Conservation (phyloP, 2,888 invertebrate species). For the Sphinx pinastri region DNA sequence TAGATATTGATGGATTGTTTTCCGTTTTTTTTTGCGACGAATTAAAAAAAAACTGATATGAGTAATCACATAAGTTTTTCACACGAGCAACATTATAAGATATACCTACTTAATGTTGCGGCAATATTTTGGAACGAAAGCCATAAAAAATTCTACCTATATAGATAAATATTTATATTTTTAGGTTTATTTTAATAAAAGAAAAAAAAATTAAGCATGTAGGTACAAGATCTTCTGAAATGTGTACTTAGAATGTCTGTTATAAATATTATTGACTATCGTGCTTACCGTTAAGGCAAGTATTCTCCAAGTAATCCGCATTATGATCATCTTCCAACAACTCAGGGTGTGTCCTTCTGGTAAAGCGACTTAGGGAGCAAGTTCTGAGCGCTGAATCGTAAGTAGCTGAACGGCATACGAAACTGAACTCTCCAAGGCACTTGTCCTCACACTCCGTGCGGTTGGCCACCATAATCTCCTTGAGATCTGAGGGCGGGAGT, state of each 20-base stretch:
- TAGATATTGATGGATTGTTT: background rate
- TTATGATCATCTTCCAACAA: constrained; percentile 93
- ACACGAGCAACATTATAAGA: too few relatives aligned
- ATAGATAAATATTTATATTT: too few relatives aligned
- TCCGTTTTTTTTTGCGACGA: background rate
- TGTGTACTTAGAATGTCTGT: too few relatives aligned
- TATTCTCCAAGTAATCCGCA: constrained; percentile 95
- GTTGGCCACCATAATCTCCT: constrained; percentile 93
- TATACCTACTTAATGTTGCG: too few relatives aligned
- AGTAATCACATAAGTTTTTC: background rate
- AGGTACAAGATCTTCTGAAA: too few relatives aligned
- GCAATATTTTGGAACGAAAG: too few relatives aligned
- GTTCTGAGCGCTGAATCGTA: constrained; percentile 91
- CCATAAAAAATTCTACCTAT: too few relatives aligned
- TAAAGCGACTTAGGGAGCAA: constrained; percentile 92
- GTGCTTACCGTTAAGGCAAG: constrained; percentile 91
- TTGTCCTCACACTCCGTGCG: constrained; percentile 95
- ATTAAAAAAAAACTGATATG: background rate
- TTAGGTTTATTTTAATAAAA: too few relatives aligned
- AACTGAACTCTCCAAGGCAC: constrained; percentile 94
- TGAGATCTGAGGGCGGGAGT: constrained; percentile 90
- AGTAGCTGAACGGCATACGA: constrained; percentile 94
- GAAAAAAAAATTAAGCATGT: too few relatives aligned
- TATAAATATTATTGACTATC: background rate
- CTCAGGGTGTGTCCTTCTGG: constrained; percentile 93